Evolutionary conservation across 2,797 vertebrate genomes (phyloP), one percentile per base, ranked within the genome.

Genomic region (Pseudotriccus pelzelni): DNA sequence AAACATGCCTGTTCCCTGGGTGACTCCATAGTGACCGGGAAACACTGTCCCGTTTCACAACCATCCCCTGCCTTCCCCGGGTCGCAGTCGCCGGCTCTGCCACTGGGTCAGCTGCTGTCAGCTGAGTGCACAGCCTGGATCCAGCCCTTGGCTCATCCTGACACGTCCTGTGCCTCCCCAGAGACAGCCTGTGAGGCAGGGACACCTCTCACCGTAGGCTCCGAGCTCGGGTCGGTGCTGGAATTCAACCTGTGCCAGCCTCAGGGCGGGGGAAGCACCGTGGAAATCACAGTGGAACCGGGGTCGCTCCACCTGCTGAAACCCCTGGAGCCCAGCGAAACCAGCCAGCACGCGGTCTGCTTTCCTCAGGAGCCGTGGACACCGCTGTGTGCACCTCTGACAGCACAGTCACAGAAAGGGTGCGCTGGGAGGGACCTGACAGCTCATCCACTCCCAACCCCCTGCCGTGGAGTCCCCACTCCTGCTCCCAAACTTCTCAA

Each of bases 1-100:
- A 92, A 90, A 95, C 43, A 81, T 2, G 56, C 64, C 81, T 18
- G 94, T 91, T 95, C 92, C 86, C 94, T 59, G 59, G 87, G 94
- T 79, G 88, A 90, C 93, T 89, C 85, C 90, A 81, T 79, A 86
- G 90, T 68, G 94, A 89, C 86, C 4, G 43, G 43, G 83, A 76
- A 95, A 74, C 28, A 49, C 63, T 4, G 30, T 43, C 81, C 93
- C 12, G 2, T 90, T 79, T 81, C 94, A 95, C 91, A 84, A 63
- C 19, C 37, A 15, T 7, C 37, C 39, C 79, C n/a, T 23, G 67
- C 72, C 70, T 75, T 59, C 39, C 32, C 2, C 0, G 22, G 77
- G 47, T 73, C 79, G 44, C 22, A 34, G 37, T 36, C 6, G 0
- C 50, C 5, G 1, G 22, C 43, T 70, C 70, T 83, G 58, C 73